These are phyloP conservation scores for Pantelozetes paolii DNA, from an alignment of 2,888 invertebrate genomes.

Conservation along the genomic window DNA sequence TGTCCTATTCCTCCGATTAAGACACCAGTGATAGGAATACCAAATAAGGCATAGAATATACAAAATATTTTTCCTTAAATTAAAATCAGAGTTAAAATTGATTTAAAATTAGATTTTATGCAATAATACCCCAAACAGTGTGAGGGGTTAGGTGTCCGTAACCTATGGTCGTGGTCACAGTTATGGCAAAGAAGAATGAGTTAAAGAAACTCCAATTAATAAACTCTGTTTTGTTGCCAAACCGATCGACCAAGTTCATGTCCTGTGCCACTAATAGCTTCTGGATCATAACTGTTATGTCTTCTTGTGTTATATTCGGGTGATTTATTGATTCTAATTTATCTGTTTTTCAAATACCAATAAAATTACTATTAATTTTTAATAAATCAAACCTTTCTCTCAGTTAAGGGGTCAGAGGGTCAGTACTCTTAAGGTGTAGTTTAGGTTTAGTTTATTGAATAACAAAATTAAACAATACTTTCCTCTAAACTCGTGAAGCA, in stretches of 20 bases:
- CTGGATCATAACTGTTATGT: conserved; percentile 44
- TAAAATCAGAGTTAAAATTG: conserved; percentile 56
- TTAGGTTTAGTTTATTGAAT: not conserved
- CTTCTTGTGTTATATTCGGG: conserved; percentile 44
- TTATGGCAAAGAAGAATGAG: conserved; percentile 83
- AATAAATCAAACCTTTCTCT: no score
- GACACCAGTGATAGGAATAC: conserved; percentile 75
- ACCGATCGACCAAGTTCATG: conserved; percentile 45
- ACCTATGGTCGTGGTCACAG: conserved; percentile 85
- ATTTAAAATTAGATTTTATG: not conserved
- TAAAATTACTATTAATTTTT: no score
- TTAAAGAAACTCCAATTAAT: conserved; percentile 81
- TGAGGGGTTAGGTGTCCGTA: conserved; percentile 86
- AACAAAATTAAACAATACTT: conserved; percentile 5
- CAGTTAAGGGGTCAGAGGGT: no score
- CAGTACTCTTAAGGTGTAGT: no score
- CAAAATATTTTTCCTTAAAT: conserved; percentile 75
- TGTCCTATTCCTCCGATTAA: conserved; percentile 73
- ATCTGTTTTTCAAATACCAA: conserved; percentile 37
- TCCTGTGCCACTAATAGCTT: conserved; percentile 44
- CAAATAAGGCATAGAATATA: conserved; percentile 80
- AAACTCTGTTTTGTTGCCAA: conserved; percentile 46
- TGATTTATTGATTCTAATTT: conserved; percentile 42
- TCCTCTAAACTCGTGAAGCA: conserved; percentile 46
- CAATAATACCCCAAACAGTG: conserved; percentile 53